phyloP scores from a whole-genome alignment of 1,140 invertebrate genomes.

The Hetaerina americana region DNA sequence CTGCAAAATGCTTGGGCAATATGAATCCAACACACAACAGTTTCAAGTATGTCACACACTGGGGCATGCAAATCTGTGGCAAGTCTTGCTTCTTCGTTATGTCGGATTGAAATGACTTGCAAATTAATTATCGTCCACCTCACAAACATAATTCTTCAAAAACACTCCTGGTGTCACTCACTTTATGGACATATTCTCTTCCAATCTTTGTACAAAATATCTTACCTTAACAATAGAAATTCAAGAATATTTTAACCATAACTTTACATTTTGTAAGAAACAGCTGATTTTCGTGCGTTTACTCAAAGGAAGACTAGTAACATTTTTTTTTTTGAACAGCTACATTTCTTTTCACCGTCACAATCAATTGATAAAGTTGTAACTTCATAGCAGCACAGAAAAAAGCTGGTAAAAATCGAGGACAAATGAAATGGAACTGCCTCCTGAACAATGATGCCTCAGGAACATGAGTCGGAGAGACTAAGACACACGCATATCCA shows the following conservation, averaged over 20 bases:
- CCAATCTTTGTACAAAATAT: background rate
- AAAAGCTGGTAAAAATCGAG: background rate
- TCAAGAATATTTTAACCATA: background rate
- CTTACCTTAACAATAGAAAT: background rate
- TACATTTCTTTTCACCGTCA: background rate
- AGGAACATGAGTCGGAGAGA: background rate
- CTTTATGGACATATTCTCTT: background rate
- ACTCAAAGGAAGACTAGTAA: background rate
- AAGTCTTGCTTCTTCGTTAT: background rate
- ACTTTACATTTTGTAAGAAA: conserved; percentile 1
- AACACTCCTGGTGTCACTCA: background rate
- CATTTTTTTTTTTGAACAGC: background rate
- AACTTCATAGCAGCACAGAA: background rate
- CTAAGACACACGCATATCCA: background rate
- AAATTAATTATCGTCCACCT: background rate
- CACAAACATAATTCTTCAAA: background rate
- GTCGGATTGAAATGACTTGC: background rate
- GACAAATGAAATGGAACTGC: background rate
- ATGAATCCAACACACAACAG: background rate
- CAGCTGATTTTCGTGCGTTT: background rate
- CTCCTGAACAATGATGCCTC: background rate
- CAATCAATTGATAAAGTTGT: background rate
- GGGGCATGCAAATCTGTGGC: background rate
- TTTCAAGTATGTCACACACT: background rate
- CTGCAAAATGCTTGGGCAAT: background rate